Evolutionary conservation across 1,140 invertebrate genomes (phyloP).

Genomic region (Ericerus pela): DNA sequence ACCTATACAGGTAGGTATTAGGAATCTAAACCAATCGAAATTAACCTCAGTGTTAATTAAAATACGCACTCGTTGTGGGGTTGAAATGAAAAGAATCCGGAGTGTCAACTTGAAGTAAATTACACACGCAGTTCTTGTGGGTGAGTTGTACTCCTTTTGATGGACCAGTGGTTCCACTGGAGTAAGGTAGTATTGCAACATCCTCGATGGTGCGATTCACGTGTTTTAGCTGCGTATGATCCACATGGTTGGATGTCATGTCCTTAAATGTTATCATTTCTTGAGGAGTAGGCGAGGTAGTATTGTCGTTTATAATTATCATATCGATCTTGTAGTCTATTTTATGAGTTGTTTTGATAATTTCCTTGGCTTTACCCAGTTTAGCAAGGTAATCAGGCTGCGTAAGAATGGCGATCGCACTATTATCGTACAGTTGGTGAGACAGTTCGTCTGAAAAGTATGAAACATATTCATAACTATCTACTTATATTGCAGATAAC

Average conservation of each 20-base stretch:
- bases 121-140: conserved; percentile 41
- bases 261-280: too few relatives aligned
- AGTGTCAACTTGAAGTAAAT: conserved; percentile 1
- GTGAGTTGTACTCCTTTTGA: conserved; percentile 78
- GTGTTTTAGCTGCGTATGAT: conserved; percentile 1
- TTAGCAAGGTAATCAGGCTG: conserved; percentile 34
- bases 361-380: conserved; percentile 32
- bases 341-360: conserved; percentile 33
- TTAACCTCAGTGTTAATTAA: too few relatives aligned
- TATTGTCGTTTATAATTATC: neutral
- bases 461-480: too few relatives aligned
- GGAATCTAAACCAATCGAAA: too few relatives aligned
- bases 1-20: too few relatives aligned
- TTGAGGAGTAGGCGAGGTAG: neutral
- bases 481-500: too few relatives aligned
- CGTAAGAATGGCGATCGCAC: conserved; percentile 50
- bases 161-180: conserved; percentile 59
- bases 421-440: conserved; percentile 47
- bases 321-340: conserved; percentile 10
- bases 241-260: conserved; percentile 12
- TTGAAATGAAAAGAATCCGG: conserved; percentile 10
- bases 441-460: conserved; percentile 57
- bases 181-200: conserved; percentile 33
- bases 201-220: conserved; percentile 21
- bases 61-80: too few relatives aligned